A percentile compares a stretch with the other conserved stretches of the same genome.
Evolutionary conservation across 2,113 vertebrate species (phyloP).

Genomic region (Argyrosomus japonicus): DNA sequence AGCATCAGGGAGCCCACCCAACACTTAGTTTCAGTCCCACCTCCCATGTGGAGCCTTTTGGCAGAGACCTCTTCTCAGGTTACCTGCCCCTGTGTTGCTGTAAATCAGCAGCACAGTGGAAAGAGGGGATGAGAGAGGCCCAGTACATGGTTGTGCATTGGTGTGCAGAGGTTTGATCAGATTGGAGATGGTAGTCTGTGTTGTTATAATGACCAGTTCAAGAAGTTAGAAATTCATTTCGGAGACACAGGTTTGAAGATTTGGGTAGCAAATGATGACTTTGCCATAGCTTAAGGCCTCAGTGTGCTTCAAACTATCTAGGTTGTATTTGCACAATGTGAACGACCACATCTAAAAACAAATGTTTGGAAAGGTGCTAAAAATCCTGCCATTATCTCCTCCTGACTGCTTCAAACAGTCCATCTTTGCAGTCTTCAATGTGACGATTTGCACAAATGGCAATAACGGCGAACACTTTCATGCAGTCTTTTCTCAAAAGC

Average conservation of each 20-base stretch:
- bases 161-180: background rate
- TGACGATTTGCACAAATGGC: background rate
- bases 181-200: background rate
- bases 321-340: background rate
- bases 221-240: background rate
- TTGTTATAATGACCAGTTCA: background rate
- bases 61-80: conserved; percentile 27
- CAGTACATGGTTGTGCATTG: background rate
- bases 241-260: background rate
- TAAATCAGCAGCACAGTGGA: conserved; percentile 32
- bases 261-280: background rate
- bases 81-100: conserved; percentile 11
- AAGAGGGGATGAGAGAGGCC: background rate
- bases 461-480: background rate
- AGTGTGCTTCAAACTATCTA: background rate
- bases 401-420: background rate
- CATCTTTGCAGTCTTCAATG: background rate
- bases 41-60: conserved; percentile 27
- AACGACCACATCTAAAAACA: no score
- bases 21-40: conserved; percentile 4
- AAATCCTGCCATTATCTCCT: background rate
- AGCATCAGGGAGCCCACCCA: conserved; percentile 66
- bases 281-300: background rate
- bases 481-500: background rate
- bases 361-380: background rate